phyloP scores from a whole-genome alignment of 2,113 vertebrate species.

The Pseudonaja textilis region DNA sequence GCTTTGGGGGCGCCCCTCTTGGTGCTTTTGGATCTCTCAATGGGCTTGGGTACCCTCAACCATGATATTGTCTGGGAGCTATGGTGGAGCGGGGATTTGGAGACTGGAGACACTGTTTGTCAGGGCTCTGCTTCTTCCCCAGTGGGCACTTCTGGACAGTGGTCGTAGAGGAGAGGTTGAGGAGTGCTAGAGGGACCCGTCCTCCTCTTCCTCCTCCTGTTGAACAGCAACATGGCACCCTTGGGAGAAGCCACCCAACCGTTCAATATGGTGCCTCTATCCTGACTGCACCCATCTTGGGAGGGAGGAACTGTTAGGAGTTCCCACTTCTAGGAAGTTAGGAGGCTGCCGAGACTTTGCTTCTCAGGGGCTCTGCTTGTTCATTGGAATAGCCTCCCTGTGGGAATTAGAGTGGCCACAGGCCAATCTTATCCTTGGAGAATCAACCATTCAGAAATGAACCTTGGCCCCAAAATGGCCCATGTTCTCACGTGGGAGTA shows the following conservation, averaged over 20 bases:
- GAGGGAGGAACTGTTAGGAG: not conserved
- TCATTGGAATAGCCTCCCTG: not conserved
- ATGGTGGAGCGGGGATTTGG: not conserved
- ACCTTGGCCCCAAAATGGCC: not conserved
- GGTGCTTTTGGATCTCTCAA: not conserved
- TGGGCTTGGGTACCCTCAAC: not conserved
- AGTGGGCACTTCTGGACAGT: not conserved
- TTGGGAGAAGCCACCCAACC: not conserved
- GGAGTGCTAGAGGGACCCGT: not conserved
- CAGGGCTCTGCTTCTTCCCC: not conserved
- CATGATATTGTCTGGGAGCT: not conserved
- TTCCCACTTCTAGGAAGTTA: not conserved
- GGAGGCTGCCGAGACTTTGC: not conserved
- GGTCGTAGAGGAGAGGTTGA: not conserved
- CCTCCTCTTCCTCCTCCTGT: not conserved
- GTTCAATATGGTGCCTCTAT: not conserved
- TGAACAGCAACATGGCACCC: not conserved
- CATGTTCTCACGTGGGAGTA: not conserved
- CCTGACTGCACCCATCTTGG: not conserved
- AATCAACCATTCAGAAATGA: not conserved
- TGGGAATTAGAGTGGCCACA: not conserved
- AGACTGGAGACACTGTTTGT: not conserved
- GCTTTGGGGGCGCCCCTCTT: not conserved
- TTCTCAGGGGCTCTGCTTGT: not conserved
- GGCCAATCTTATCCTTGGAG: not conserved